Evolutionary conservation across 2,888 invertebrate species (phyloP).

Genomic region (Hesperia comma): DNA sequence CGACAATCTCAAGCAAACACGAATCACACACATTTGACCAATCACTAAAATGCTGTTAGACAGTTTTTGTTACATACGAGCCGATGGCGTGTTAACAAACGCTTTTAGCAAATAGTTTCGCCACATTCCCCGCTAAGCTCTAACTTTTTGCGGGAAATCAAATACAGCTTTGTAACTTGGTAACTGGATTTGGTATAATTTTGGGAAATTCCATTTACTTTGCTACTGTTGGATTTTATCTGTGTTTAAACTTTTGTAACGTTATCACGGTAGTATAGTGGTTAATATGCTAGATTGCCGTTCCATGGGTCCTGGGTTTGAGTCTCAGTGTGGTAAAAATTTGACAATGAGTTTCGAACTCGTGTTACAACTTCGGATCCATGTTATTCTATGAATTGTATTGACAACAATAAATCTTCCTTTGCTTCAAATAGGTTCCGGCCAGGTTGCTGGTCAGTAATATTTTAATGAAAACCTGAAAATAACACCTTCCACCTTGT

Average conservation of each 20-base stretch:
- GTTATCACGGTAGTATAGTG: no score
- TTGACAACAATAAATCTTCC: no score
- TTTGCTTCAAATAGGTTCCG: no score
- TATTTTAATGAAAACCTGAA: no score
- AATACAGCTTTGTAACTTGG: slow-evolving; percentile 38
- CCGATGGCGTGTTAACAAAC: slow-evolving; percentile 68
- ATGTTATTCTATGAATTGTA: no score
- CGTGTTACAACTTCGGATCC: no score
- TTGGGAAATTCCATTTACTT: background rate
- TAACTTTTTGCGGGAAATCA: slow-evolving; percentile 41
- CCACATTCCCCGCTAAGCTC: slow-evolving; percentile 40
- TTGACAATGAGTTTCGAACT: no score
- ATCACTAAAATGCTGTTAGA: slow-evolving; percentile 36
- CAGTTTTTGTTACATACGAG: slow-evolving; percentile 49
- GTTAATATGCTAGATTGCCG: no score
- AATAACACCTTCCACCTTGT: no score
- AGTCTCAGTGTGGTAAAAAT: no score
- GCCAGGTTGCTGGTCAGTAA: no score
- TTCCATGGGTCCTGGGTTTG: no score
- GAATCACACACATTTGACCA: slow-evolving; percentile 32
- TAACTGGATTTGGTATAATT: slow-evolving; percentile 39
- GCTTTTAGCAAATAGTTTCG: slow-evolving; percentile 57
- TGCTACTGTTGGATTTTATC: background rate
- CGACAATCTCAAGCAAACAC: slow-evolving; percentile 31
- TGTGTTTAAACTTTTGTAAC: background rate